Evolutionary conservation across 37 sponge, comb jelly and placozoan species (phyloP), one percentile per base, ranked within the genome.

Genomic region (Hormiphora californensis): DNA sequence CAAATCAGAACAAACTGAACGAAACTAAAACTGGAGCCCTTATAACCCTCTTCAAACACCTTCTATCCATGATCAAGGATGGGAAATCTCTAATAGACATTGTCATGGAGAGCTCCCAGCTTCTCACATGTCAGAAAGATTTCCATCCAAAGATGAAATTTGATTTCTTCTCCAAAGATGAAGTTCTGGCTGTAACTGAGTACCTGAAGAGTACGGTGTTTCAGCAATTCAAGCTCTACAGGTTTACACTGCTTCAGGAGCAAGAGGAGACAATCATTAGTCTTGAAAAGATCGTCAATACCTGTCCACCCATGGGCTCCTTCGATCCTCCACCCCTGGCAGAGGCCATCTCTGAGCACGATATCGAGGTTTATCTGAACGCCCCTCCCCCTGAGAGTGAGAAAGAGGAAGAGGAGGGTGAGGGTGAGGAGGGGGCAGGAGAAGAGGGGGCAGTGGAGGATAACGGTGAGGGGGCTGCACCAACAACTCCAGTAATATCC

Each of bases 351-450:
- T 73, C 81, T 4, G 81, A 73, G 1, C 81, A 73, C 46, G 81
- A 73, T 73, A 73, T 73, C 8, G 81, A 73, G 81, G 27, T 36
- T 43, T 73, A 73, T 41, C 81, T 73, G 81, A 73, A 73, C 81
- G 81, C 81, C 22, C 44, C 81, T 4, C 81, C 81, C 44, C 44
- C 81, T 7, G 81, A 73, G 23, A 23, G 46, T 23, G 44, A 1
- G 8, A 25, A 4, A 5, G 35, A 5, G 2, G 81, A 41, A 23
- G 81, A 73, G 81, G 81, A 43, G 81, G 44, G 8, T 0, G 44
- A 38, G 44, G 67, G 67, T 19, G 81, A 73, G 81, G 46, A 43
- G 81, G 81, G 23, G 35, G 81, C 19, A 46, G 39, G n/a, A 46
- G 21, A 30, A 12, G 59, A 57, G 59, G 25, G 25, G 59, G 81